phyloP scores from a whole-genome alignment of 2,113 vertebrate genomes.

The Bagarius yarrelli region DNA sequence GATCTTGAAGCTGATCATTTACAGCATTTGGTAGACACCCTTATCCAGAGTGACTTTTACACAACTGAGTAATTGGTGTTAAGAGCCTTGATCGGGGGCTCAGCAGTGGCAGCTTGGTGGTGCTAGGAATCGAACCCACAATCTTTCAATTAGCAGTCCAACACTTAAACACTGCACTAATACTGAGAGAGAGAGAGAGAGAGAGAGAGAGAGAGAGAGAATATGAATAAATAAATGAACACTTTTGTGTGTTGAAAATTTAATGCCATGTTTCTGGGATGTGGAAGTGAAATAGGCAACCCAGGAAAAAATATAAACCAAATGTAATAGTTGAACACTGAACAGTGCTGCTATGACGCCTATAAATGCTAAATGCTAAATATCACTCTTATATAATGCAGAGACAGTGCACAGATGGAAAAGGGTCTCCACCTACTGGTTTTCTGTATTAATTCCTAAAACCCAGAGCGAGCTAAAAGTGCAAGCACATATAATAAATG shows the following conservation, averaged over 20 bases:
- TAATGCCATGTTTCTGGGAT: background rate
- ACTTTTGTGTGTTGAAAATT: background rate
- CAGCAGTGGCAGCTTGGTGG: too few relatives aligned
- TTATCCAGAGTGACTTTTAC: too few relatives aligned
- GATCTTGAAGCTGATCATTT: background rate
- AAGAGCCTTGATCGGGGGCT: too few relatives aligned
- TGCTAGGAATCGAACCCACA: too few relatives aligned
- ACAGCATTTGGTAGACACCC: too few relatives aligned
- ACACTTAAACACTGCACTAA: too few relatives aligned
- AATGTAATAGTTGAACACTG: background rate
- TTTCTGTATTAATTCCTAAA: background rate
- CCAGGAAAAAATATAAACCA: background rate
- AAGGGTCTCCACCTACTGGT: slow-evolving; percentile 14
- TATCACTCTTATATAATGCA: too few relatives aligned
- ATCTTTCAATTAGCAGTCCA: too few relatives aligned
- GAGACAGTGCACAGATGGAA: background rate
- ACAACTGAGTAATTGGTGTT: too few relatives aligned
- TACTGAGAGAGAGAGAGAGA: too few relatives aligned
- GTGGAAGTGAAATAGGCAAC: background rate
- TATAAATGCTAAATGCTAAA: background rate
- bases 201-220: too few relatives aligned
- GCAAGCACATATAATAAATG: background rate
- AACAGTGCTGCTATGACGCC: background rate
- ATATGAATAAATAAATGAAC: too few relatives aligned
- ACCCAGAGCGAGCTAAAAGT: background rate